Conservation (phyloP, 2,888 invertebrate species). For the Siphlonurus alternatus region DNA sequence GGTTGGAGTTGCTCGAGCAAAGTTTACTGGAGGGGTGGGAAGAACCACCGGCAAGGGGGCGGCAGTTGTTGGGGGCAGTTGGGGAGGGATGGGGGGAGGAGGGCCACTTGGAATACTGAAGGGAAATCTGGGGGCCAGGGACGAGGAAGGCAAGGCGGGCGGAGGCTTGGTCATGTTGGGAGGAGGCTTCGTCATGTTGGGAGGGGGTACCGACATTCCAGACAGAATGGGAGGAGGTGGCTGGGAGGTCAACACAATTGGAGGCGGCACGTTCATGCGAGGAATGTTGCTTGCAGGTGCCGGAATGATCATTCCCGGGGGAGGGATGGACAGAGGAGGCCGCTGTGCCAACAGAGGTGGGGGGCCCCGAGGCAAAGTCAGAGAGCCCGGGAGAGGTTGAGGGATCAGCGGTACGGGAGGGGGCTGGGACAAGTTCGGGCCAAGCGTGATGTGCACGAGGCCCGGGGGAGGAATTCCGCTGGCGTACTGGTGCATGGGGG, state of each 20-base stretch:
- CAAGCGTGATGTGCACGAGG: neutral
- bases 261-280: constrained; percentile 23
- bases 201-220: constrained; percentile 31
- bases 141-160: neutral
- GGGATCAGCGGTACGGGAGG: constrained; percentile 6
- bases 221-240: constrained; percentile 27
- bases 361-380: neutral
- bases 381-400: neutral
- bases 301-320: no score
- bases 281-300: constrained; percentile 16
- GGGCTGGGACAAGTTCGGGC: constrained; percentile 2
- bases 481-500: constrained; percentile 9
- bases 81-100: no score
- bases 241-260: constrained; percentile 19
- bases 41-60: no score
- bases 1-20: no score
- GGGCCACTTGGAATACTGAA: no score
- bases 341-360: constrained; percentile 7
- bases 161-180: constrained; percentile 1
- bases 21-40: no score
- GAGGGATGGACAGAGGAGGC: neutral
- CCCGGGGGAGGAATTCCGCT: constrained; percentile 3
- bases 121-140: no score
- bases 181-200: constrained; percentile 7
- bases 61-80: no score